Evolutionary conservation across 2,113 vertebrate species (phyloP).

Genomic region (Hydropotes inermis): DNA sequence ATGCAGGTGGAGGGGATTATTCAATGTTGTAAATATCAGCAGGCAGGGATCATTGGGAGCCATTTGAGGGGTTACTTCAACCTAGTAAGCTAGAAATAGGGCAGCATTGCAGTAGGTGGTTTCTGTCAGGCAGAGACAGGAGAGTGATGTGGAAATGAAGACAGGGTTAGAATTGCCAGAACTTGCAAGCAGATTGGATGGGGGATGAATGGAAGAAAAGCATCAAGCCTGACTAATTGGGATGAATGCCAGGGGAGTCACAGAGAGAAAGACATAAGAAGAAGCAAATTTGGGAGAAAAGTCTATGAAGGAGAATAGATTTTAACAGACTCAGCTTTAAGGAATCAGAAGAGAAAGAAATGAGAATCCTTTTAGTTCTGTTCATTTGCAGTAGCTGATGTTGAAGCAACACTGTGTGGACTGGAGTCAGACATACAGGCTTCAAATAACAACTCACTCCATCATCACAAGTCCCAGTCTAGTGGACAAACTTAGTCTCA

Average conservation of each 20-base stretch:
- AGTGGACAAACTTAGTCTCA: not conserved
- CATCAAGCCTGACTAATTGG: not conserved
- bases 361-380: not conserved
- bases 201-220: not conserved
- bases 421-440: not conserved
- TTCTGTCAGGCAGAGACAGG: not conserved
- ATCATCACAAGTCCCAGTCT: not conserved
- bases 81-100: not conserved
- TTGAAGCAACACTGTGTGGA: not conserved
- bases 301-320: not conserved
- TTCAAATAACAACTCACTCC: not conserved
- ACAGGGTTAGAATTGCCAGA: not conserved
- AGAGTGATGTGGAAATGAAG: not conserved
- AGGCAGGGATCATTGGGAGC: not conserved
- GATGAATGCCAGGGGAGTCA: not conserved
- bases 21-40: not conserved
- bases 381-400: not conserved
- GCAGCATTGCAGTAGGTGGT: not conserved
- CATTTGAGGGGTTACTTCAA: not conserved
- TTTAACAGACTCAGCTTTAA: not conserved
- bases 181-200: not conserved
- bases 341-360: not conserved
- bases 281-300: not conserved
- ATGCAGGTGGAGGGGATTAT: not conserved
- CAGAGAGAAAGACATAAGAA: not conserved